Conservation (phyloP, 2,113 vertebrate genomes). For the Neodontobutis hainanensis region DNA sequence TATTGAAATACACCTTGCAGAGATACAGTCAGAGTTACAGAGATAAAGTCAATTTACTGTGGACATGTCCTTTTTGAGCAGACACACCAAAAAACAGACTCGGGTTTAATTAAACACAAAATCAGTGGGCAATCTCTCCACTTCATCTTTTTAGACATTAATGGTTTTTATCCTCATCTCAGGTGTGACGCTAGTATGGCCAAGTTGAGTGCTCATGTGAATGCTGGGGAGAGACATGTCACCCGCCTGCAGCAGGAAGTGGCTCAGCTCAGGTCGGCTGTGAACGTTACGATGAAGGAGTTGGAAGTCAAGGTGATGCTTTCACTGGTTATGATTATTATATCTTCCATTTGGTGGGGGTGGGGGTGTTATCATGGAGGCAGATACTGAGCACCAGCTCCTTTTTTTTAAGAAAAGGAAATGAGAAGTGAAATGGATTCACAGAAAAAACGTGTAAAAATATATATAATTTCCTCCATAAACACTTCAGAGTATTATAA, state of each 20-base stretch:
- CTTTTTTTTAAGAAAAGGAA: too few species aligned
- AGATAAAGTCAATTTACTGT: too few species aligned
- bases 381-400: too few species aligned
- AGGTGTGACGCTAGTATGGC: constrained; percentile 86
- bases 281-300: constrained; percentile 71
- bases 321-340: too few species aligned
- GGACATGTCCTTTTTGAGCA: too few species aligned
- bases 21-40: too few species aligned
- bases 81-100: too few species aligned
- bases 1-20: too few species aligned
- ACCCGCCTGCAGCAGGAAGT: constrained; percentile 76
- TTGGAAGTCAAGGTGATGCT: constrained; percentile 82
- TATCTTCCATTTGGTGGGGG: too few species aligned
- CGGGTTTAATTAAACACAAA: constrained; percentile 13
- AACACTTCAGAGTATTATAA: neutral
- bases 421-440: neutral
- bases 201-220: constrained; percentile 79
- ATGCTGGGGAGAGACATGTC: constrained; percentile 62
- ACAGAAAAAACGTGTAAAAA: neutral
- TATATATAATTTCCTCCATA: neutral
- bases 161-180: constrained; percentile 25
- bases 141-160: constrained; percentile 1
- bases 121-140: neutral
- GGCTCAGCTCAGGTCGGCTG: constrained; percentile 61
- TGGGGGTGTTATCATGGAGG: too few species aligned